phyloP scores from a whole-genome alignment of 2,797 vertebrate genomes.

The Rhabdomys pumilio region DNA sequence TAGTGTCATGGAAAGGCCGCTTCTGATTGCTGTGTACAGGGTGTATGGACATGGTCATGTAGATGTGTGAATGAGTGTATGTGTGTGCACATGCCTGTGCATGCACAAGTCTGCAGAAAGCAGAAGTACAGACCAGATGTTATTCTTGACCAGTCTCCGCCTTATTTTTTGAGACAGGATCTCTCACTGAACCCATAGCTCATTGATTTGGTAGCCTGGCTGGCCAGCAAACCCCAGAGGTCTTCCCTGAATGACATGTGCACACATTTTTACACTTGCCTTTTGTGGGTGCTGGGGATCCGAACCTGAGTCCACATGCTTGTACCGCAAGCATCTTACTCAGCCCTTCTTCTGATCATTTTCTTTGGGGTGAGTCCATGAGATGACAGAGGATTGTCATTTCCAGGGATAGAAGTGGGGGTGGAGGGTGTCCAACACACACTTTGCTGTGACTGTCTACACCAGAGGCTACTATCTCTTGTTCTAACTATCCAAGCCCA shows the following conservation, averaged over 20 bases:
- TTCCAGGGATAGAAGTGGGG: too few species aligned
- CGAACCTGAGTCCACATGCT: background rate
- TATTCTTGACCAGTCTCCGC: background rate
- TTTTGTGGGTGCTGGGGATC: background rate
- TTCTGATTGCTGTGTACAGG: background rate
- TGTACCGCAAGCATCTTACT: background rate
- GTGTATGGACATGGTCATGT: background rate
- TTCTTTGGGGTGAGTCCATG: background rate
- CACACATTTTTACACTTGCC: background rate
- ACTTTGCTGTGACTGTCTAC: background rate
- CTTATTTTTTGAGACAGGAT: background rate
- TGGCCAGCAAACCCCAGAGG: background rate
- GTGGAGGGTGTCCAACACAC: accelerated
- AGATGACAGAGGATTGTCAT: background rate
- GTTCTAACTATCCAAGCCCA: background rate
- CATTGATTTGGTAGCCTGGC: background rate
- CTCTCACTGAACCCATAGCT: background rate
- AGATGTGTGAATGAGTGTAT: background rate
- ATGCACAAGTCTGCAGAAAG: background rate
- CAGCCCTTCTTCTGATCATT: background rate
- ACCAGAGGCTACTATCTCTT: background rate
- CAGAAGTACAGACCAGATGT: background rate
- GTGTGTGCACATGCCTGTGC: background rate
- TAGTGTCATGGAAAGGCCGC: background rate
- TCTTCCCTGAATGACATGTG: background rate